Conservation (phyloP, 2,888 invertebrate species). For the Zygogramma bicolorata region DNA sequence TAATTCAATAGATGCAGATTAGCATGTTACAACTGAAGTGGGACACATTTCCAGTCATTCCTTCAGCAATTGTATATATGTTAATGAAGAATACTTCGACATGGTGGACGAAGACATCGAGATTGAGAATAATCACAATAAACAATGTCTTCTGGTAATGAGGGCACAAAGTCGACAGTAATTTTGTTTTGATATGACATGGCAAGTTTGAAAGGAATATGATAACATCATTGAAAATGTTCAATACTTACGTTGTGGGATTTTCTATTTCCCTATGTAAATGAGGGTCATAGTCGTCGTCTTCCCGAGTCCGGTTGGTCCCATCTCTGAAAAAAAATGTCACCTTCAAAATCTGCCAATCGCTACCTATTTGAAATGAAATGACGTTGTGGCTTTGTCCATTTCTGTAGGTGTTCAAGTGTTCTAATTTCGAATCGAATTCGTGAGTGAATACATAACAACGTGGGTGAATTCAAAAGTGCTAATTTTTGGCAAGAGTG, state of each 20-base stretch:
- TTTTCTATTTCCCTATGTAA: conserved; percentile 74
- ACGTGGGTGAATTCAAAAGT: not conserved
- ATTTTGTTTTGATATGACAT: too few relatives aligned
- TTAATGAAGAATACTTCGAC: too few relatives aligned
- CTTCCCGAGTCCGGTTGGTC: conserved; percentile 30
- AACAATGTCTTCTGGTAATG: too few relatives aligned
- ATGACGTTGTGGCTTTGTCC: not conserved
- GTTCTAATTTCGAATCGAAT: conserved; percentile 4
- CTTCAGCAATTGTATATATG: too few relatives aligned
- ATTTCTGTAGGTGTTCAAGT: not conserved
- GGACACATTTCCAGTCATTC: too few relatives aligned
- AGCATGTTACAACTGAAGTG: too few relatives aligned
- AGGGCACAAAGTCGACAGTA: too few relatives aligned
- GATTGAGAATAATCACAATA: too few relatives aligned
- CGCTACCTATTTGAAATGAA: conserved; percentile 2
- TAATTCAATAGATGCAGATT: too few relatives aligned
- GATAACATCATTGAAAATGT: not conserved
- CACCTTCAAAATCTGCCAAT: not conserved
- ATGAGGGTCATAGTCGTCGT: conserved; percentile 76
- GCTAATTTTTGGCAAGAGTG: not conserved
- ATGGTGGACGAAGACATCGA: too few relatives aligned
- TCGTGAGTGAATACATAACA: not conserved
- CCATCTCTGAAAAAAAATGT: conserved; percentile 31
- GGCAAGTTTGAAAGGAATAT: too few relatives aligned
- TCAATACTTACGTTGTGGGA: conserved; percentile 77